phyloP scores from a whole-genome alignment of 2,797 vertebrate species.

The Clarias laeviceps region DNA sequence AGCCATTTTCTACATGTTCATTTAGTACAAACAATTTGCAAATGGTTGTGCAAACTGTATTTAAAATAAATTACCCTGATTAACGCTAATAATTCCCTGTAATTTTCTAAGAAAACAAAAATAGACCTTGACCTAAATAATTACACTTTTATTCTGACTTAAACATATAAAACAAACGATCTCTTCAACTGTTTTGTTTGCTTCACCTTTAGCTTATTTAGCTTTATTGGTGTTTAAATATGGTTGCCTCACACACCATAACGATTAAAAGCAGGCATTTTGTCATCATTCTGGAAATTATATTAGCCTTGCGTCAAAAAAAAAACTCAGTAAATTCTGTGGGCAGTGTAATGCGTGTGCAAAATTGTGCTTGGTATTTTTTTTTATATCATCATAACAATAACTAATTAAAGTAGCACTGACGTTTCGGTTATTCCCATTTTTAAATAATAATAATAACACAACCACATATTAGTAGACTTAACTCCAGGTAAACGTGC shows the following conservation, averaged over 20 bases:
- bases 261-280: background rate
- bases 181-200: background rate
- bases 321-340: background rate
- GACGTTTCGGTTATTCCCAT: background rate
- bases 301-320: background rate
- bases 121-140: background rate
- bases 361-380: background rate
- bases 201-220: background rate
- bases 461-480: background rate
- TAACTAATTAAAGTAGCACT: background rate
- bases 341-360: background rate
- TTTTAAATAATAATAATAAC: background rate
- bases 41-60: background rate
- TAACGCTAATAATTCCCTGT: background rate
- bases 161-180: background rate
- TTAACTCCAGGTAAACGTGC: slow-evolving; percentile 1
- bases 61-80: background rate
- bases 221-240: background rate
- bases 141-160: background rate
- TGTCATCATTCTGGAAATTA: background rate
- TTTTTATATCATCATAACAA: background rate
- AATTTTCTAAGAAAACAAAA: background rate
- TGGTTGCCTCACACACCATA: background rate
- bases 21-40: too few species aligned
- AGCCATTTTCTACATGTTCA: background rate